Evolutionary conservation across 2,113 vertebrate genomes (phyloP).

Genomic region (Anthoscopus minutus): DNA sequence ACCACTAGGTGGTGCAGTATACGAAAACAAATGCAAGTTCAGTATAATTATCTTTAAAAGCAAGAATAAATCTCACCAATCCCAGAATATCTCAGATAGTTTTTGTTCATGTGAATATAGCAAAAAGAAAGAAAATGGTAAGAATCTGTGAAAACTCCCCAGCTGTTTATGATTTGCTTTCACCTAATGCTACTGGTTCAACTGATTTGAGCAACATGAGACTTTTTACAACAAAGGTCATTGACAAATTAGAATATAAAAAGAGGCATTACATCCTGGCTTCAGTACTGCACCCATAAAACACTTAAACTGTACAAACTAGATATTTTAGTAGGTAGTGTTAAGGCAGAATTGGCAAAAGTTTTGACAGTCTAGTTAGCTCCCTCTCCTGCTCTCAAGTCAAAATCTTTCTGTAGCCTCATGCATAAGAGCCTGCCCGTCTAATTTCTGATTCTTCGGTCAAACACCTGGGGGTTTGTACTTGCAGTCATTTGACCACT

Average conservation of each 20-base stretch:
- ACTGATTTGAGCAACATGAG: background rate
- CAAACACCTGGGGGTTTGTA: background rate
- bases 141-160: background rate
- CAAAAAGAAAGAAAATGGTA: background rate
- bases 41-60: background rate
- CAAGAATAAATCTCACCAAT: background rate
- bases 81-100: background rate
- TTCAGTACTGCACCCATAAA: background rate
- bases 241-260: background rate
- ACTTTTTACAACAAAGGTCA: background rate
- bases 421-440: background rate
- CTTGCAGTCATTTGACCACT: background rate
- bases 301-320: background rate
- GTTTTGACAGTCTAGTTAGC: background rate
- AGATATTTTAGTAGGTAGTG: background rate
- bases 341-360: background rate
- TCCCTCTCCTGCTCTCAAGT: background rate
- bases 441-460: background rate
- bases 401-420: background rate
- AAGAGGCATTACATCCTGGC: background rate
- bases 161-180: background rate
- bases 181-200: background rate
- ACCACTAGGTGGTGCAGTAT: slow-evolving; percentile 27
- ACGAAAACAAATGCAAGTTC: background rate
- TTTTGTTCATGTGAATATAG: background rate